These are phyloP conservation scores for Temnothorax unifasciatus DNA, from an alignment of 2,888 invertebrate species.

Conservation along the genomic window DNA sequence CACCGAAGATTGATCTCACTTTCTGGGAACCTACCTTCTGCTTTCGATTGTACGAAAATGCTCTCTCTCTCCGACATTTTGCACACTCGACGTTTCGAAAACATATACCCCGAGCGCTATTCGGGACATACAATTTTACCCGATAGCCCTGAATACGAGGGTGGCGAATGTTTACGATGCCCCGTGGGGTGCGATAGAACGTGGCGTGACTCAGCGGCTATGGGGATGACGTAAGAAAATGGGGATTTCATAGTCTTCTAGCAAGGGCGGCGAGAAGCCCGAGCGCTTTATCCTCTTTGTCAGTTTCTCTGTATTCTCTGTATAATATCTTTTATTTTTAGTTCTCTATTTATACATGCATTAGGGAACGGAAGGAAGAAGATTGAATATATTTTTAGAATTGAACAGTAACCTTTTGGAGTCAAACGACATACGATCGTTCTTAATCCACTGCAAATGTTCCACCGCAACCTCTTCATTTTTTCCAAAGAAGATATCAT, in stretches of 20 bases:
- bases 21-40: background rate
- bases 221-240: constrained; percentile 70
- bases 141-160: constrained; percentile 38
- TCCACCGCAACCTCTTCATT: background rate
- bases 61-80: background rate
- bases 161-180: constrained; percentile 65
- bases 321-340: background rate
- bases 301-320: background rate
- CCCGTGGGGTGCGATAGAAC: constrained; percentile 52
- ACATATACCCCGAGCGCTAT: background rate
- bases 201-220: constrained; percentile 69
- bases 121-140: constrained; percentile 14
- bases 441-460: background rate
- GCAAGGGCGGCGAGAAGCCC: background rate
- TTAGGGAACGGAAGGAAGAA: background rate
- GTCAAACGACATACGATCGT: background rate
- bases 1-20: background rate
- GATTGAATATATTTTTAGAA: background rate
- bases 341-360: background rate
- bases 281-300: constrained; percentile 46
- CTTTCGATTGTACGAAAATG: background rate
- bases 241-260: constrained; percentile 20
- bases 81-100: background rate
- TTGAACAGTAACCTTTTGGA: background rate
- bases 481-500: background rate